Evolutionary conservation across 1,140 invertebrate genomes (phyloP).

Genomic region (Megalonaias nervosa): DNA sequence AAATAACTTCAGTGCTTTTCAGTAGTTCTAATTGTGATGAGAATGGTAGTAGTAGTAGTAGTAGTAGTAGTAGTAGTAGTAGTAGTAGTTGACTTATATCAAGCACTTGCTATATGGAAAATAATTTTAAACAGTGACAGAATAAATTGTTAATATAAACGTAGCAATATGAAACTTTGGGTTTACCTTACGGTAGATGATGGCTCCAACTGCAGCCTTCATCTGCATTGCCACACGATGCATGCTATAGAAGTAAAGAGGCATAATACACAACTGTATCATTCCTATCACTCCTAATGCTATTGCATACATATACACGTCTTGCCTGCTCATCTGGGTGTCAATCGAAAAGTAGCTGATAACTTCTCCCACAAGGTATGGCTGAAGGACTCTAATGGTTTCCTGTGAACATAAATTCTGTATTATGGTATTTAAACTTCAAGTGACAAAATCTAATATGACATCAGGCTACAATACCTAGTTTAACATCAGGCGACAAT

Average conservation of each 20-base stretch:
- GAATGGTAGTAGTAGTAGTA: no score
- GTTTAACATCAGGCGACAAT: no score
- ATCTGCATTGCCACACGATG: constrained; percentile 28
- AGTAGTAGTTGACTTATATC: background rate
- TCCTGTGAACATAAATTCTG: constrained; percentile 27
- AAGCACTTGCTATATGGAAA: background rate
- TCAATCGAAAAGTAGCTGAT: constrained; percentile 26
- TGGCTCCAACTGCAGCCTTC: constrained; percentile 28
- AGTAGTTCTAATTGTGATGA: no score
- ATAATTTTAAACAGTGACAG: background rate
- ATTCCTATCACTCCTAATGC: constrained; percentile 17
- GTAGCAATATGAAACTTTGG: background rate
- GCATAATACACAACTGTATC: constrained; percentile 12
- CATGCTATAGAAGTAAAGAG: constrained; percentile 17
- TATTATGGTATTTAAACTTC: background rate
- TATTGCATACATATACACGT: constrained; percentile 26
- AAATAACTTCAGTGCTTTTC: no score
- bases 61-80: no score
- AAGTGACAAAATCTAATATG: background rate
- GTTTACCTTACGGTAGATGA: constrained; percentile 31
- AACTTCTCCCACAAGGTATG: constrained; percentile 28
- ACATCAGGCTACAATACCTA: background rate
- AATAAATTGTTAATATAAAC: background rate
- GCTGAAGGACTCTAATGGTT: constrained; percentile 25
- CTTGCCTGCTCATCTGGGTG: background rate